Evolutionary conservation across 2,888 invertebrate genomes (phyloP), one percentile per base, ranked within the genome.

Genomic region (Ophioninae sp.): DNA sequence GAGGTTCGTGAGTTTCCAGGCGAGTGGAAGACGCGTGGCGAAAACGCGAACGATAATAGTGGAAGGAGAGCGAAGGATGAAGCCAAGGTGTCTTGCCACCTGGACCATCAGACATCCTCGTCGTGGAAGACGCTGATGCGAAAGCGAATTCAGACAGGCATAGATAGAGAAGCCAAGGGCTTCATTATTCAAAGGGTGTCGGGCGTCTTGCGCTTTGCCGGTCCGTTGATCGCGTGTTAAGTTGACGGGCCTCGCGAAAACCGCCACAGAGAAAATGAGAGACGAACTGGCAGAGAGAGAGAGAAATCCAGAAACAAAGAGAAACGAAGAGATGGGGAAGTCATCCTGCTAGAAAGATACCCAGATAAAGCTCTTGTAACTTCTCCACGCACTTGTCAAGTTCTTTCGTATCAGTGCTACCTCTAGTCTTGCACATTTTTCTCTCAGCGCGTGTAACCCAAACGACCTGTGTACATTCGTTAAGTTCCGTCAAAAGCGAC

Each of bases 141-240:
- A 72, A 79, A 80, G 82, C 37, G 41, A 88, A 90, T 87, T 87
- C 90, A 89, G 90, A 90, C 87, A 89, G 87, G 88, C 88, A 88
- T 88, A 87, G 89, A 87, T 22, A 82, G 68, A 87, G 86, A 88
- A 86, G 84, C 82, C 80, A 87, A 88, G 89, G 87, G 89, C 90
- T 92, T 92, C 91, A 92, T 92, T 92, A 92, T 91, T 92, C 92
- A 92, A 90, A 91, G 91, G 90, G 89, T 91, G 91, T 91, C 90
- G 88, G 59, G 88, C 91, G 88, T 90, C 90, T 91, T 89, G 89
- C 88, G 88, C 89, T 91, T 88, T 90, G 89, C 89, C 89, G 89
- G 89, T 89, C 89, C 86, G 89, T 86, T 90, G 90, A 87, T 87
- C 88, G 86, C 89, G 88, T 63, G 89, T 88, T 89, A 90, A 90